Percentiles rank a stretch among this genome's conserved stretches.
phyloP scores from a whole-genome alignment of 2,113 vertebrate genomes.

The Electrona antarctica region DNA sequence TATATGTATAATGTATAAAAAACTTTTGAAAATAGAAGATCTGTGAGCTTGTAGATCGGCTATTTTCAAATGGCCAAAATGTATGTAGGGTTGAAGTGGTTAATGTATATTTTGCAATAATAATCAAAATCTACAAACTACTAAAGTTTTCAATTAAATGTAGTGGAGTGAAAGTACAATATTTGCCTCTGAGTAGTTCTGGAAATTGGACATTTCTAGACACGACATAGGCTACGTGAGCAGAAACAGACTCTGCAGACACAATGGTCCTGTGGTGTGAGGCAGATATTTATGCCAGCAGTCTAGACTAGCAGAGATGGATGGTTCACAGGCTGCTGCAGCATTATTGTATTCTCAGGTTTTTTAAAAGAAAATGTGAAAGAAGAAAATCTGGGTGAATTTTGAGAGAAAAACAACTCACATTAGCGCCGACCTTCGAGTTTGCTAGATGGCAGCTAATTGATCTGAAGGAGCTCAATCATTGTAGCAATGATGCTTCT shows the following conservation, averaged over 20 bases:
- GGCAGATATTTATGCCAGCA: slow-evolving; percentile 68
- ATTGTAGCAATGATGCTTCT: slow-evolving; percentile 42
- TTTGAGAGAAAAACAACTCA: slow-evolving; percentile 49
- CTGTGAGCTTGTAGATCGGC: too few species aligned
- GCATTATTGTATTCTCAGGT: slow-evolving; percentile 57
- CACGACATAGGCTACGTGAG: too few species aligned
- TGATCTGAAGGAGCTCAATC: slow-evolving; percentile 31
- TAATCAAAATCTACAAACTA: too few species aligned
- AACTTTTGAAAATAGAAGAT: too few species aligned
- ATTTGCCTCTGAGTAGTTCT: too few species aligned
- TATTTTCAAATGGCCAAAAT: too few species aligned
- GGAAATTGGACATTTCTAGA: too few species aligned
- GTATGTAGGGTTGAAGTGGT: too few species aligned
- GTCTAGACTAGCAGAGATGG: slow-evolving; percentile 62
- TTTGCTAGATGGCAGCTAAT: slow-evolving; percentile 12
- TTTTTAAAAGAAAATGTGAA: slow-evolving; percentile 36
- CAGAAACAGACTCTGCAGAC: slow-evolving; percentile 28
- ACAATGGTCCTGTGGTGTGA: slow-evolving; percentile 59
- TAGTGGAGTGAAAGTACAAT: too few species aligned
- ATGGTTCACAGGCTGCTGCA: slow-evolving; percentile 54
- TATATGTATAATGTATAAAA: too few species aligned
- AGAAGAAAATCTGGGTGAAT: slow-evolving; percentile 30
- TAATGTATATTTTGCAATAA: too few species aligned
- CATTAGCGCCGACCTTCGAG: slow-evolving; percentile 48
- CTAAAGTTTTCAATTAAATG: too few species aligned